These are phyloP conservation scores for Philonicus albiceps DNA, from an alignment of 2,888 invertebrate genomes.

Conservation along the genomic window DNA sequence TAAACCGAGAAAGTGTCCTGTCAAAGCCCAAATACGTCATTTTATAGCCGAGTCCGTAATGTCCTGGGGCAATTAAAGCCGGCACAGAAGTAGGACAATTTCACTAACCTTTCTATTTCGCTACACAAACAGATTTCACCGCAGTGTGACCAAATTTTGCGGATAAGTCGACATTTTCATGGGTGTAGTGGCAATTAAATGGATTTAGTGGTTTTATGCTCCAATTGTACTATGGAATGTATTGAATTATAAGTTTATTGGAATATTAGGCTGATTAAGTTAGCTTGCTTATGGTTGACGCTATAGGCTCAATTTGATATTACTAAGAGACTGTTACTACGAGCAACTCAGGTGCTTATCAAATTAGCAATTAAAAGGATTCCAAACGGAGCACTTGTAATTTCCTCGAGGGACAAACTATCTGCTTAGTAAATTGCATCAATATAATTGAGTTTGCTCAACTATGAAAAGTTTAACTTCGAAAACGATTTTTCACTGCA, in stretches of 20 bases:
- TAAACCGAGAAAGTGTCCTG: background rate
- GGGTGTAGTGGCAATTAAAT: background rate
- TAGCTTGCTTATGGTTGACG: background rate
- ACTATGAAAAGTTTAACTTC: background rate
- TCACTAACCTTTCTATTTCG: background rate
- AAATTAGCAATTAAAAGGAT: background rate
- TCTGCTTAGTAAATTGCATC: background rate
- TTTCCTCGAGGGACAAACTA: background rate
- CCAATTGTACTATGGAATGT: background rate
- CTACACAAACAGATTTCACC: background rate
- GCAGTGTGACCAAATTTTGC: background rate
- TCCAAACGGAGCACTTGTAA: background rate
- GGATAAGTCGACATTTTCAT: background rate
- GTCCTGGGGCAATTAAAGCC: background rate
- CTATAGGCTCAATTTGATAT: background rate
- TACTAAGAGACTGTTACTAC: background rate
- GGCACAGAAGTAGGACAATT: background rate
- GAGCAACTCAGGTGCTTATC: background rate
- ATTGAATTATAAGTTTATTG: background rate
- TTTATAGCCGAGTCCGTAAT: background rate
- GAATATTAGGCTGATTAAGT: background rate
- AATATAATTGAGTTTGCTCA: background rate
- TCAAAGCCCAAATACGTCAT: background rate
- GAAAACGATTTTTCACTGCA: background rate
- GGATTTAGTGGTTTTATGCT: background rate